These are phyloP conservation scores for Siniperca knerii DNA, from an alignment of 2,113 vertebrate genomes.

Conservation along the genomic window DNA sequence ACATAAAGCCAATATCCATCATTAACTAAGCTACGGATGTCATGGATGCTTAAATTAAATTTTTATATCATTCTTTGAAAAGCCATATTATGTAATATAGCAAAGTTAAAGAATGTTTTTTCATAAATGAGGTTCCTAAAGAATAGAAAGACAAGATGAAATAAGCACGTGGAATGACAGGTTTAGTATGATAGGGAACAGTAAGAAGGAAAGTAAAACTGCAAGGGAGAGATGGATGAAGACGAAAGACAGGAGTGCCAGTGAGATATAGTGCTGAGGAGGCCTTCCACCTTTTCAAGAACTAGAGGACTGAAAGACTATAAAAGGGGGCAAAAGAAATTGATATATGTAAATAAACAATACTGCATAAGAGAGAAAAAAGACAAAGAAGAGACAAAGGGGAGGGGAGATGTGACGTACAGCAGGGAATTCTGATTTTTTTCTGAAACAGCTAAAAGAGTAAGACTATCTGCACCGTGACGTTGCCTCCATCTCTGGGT, in stretches of 20 bases:
- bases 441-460: slow-evolving; percentile 18
- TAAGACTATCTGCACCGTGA: slow-evolving; percentile 13
- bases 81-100: not conserved
- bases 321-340: slow-evolving; percentile 3
- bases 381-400: slow-evolving; percentile 23
- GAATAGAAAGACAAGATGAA: slow-evolving; percentile 20
- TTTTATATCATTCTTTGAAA: slow-evolving; percentile 14
- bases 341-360: not conserved
- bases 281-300: not conserved
- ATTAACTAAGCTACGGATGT: slow-evolving; percentile 10
- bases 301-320: not conserved
- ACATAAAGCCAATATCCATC: slow-evolving; percentile 14
- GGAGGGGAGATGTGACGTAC: not conserved
- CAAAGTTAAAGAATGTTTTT: not conserved
- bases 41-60: not conserved
- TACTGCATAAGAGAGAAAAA: not conserved
- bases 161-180: not conserved
- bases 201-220: not conserved
- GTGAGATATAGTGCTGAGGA: not conserved
- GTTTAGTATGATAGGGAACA: not conserved
- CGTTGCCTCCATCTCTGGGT: slow-evolving; percentile 21
- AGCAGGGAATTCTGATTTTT: slow-evolving; percentile 15
- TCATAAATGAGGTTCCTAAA: slow-evolving; percentile 33
- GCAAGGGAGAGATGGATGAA: not conserved
- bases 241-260: slow-evolving; percentile 1